Base-by-base conservation (phyloP, 2,797 vertebrate species). In the Channallabes apus region DNA sequence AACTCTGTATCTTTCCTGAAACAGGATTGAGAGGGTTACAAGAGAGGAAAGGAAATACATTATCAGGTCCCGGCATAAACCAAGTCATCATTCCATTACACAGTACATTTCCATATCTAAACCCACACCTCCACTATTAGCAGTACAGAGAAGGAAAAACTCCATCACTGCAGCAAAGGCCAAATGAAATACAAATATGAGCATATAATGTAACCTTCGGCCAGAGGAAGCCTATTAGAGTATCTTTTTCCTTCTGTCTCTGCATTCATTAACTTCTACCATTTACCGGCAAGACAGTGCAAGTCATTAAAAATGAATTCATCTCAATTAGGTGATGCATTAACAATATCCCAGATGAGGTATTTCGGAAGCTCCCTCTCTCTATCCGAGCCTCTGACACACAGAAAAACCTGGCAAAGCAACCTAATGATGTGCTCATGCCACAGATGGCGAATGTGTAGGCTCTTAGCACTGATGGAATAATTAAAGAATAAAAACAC, bases 241-340 rank as follows among this genome's bases (percentile, higher is more conserved):
- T 83, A 88, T 81, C 78, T 59, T 82, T 80, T 84, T 77, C 85
- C 80, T 71, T 65, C 72, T 79, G 32, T 56, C 54, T 79, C 64
- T 79, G 77, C 89, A 90, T 89, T 89, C 88, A 91, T 90, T 91
- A 92, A 88, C 88, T 86, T 80, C 41, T 75, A 69, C 80, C 32
- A 85, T 89, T 88, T 86, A 91, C 90, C 82, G 59, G 80, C 80
- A 68, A 87, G 83, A 88, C 88, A 87, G 85, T 87, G 76, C 89
- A 85, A 85, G 85, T 92, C 93, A 94, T 95, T 94, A 95, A 94
- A 94, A 94, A 94, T 90, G 89, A 85, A 93, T 95, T 90, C 88
- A 90, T 94, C 93, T 94, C 92, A 92, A 94, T 95, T 94, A 94
- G 91, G 85, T 85, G 54, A 85, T 88, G 90, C 90, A 93, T 92